These are phyloP conservation scores for Phoenicopterus ruber DNA, from an alignment of 2,113 vertebrate species.

Conservation along the genomic window DNA sequence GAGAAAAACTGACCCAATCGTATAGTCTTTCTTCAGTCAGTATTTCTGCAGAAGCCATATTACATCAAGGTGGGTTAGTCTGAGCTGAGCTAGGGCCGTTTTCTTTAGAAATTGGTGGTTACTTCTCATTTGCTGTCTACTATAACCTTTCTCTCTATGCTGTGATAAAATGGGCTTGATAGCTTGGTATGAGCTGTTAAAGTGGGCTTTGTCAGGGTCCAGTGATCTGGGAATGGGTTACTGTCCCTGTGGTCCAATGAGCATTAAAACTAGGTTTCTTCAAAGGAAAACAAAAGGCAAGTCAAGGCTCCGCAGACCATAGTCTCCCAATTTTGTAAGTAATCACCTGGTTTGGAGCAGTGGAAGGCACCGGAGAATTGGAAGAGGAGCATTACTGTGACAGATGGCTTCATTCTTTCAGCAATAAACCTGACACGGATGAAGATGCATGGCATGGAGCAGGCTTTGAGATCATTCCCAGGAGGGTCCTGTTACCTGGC, in stretches of 20 bases:
- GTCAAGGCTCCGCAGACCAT: background rate
- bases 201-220: background rate
- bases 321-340: background rate
- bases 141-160: background rate
- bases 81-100: background rate
- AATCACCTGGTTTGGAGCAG: background rate
- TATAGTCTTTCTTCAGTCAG: background rate
- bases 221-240: background rate
- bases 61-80: background rate
- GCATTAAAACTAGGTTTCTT: background rate
- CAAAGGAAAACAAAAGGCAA: background rate
- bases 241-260: background rate
- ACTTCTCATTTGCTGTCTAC: background rate
- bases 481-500: background rate
- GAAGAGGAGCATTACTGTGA: background rate
- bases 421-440: constrained; percentile 48
- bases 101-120: background rate
- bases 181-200: background rate
- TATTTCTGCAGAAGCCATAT: background rate
- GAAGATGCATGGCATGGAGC: constrained; percentile 1
- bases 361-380: background rate
- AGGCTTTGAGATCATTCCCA: background rate
- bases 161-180: background rate
- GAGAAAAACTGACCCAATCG: background rate
- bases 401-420: constrained; percentile 20